Evolutionary conservation across 2,797 vertebrate species (phyloP).

Genomic region (Tiaroga cobitis): DNA sequence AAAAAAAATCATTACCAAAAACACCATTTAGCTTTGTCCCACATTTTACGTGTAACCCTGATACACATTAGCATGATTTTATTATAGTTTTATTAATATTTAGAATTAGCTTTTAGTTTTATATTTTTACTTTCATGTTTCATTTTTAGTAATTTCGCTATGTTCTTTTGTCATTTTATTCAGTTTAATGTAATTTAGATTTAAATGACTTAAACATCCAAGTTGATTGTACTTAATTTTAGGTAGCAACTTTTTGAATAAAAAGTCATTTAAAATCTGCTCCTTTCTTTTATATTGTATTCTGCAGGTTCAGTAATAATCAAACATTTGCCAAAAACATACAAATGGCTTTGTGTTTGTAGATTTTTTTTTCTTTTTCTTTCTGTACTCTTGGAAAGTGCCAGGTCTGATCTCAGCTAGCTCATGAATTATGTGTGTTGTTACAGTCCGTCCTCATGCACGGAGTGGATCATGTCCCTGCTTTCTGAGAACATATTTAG

Average conservation of each 20-base stretch:
- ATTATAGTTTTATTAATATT: background rate
- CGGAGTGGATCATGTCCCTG: slow-evolving; percentile 1
- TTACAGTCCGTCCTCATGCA: slow-evolving; percentile 10
- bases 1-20: no score
- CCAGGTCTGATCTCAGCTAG: background rate
- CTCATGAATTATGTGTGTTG: background rate
- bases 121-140: background rate
- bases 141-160: background rate
- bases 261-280: background rate
- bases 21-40: background rate
- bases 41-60: background rate
- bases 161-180: background rate
- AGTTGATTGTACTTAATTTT: no score
- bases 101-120: background rate
- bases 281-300: background rate
- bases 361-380: background rate
- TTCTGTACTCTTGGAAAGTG: slow-evolving; percentile 8
- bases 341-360: background rate
- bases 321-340: background rate
- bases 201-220: no score
- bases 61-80: background rate
- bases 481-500: slow-evolving; percentile 38
- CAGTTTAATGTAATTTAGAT: no score
- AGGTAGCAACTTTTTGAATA: no score
- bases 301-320: background rate